These are phyloP conservation scores for Machaerirhynchus nigripectus DNA, from an alignment of 2,113 vertebrate genomes.

Conservation along the genomic window DNA sequence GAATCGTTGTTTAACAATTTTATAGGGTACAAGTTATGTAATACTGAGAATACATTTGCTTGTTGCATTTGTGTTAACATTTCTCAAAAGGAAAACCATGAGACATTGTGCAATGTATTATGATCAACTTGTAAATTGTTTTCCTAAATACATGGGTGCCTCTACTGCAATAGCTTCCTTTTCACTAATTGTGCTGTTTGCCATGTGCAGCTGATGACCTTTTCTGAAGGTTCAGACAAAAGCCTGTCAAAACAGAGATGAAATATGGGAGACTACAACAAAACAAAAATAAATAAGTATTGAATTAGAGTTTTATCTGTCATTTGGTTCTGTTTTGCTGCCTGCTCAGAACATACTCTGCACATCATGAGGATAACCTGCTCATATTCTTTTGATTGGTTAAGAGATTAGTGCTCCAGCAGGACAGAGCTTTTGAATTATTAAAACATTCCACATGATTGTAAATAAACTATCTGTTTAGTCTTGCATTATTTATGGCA, in stretches of 20 bases:
- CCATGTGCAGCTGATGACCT: not conserved
- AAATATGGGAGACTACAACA: not conserved
- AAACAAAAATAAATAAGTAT: not conserved
- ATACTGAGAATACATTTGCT: not conserved
- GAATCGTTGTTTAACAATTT: not conserved
- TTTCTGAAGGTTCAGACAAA: not conserved
- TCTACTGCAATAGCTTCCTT: not conserved
- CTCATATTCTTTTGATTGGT: not conserved
- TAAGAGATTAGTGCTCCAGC: not conserved
- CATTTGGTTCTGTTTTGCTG: not conserved
- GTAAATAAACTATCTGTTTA: not conserved
- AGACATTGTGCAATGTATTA: not conserved
- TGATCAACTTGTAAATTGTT: not conserved
- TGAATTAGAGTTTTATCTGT: not conserved
- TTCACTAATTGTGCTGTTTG: not conserved
- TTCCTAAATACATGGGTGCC: not conserved
- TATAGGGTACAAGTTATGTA: not conserved
- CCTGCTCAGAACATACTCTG: not conserved
- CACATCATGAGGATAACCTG: not conserved
- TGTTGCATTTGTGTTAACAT: not conserved
- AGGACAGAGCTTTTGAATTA: slow-evolving; percentile 20
- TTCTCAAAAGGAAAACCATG: not conserved
- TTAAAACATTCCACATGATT: not conserved
- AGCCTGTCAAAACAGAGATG: not conserved
- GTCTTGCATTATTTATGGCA: slow-evolving; percentile 23